phyloP scores from a whole-genome alignment of 2,888 invertebrate species.

The Meiosimyza decipiens region DNA sequence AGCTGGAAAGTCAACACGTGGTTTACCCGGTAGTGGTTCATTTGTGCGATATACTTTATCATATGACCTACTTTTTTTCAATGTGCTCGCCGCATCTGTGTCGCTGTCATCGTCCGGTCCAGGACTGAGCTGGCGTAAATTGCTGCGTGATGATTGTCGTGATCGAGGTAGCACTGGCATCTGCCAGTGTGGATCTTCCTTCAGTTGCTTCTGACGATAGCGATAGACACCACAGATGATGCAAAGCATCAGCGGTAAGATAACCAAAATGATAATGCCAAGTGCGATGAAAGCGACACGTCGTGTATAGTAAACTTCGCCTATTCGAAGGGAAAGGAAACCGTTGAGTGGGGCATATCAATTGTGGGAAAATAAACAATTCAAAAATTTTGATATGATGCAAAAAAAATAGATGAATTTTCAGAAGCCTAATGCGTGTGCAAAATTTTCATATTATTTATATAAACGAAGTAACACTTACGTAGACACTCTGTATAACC shows the following conservation, averaged over 20 bases:
- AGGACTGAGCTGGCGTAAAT: conserved; percentile 66
- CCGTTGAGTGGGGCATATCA: too few species aligned
- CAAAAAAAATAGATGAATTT: too few species aligned
- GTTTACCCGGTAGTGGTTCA: conserved; percentile 80
- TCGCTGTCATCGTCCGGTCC: conserved; percentile 69
- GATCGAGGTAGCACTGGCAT: conserved; percentile 72
- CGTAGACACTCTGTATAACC: conserved; percentile 92
- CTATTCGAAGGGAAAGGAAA: conserved; percentile 55
- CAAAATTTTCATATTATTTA: conserved; percentile 23
- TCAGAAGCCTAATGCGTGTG: too few species aligned
- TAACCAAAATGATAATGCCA: conserved; percentile 78
- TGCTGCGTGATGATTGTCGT: conserved; percentile 72
- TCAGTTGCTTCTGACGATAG: conserved; percentile 72
- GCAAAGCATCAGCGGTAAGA: conserved; percentile 74
- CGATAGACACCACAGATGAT: conserved; percentile 74
- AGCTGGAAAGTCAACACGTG: conserved; percentile 82
- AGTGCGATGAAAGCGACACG: conserved; percentile 79
- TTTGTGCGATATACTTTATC: conserved; percentile 86
- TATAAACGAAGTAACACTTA: conserved; percentile 70
- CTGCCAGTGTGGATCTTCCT: conserved; percentile 72
- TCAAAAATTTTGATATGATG: too few species aligned
- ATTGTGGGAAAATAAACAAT: too few species aligned
- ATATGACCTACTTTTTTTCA: conserved; percentile 78
- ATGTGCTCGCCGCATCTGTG: conserved; percentile 69
- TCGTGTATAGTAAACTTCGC: conserved; percentile 77